Evolutionary conservation across 2,888 invertebrate genomes (phyloP).

Genomic region (Leucophora obtusa): DNA sequence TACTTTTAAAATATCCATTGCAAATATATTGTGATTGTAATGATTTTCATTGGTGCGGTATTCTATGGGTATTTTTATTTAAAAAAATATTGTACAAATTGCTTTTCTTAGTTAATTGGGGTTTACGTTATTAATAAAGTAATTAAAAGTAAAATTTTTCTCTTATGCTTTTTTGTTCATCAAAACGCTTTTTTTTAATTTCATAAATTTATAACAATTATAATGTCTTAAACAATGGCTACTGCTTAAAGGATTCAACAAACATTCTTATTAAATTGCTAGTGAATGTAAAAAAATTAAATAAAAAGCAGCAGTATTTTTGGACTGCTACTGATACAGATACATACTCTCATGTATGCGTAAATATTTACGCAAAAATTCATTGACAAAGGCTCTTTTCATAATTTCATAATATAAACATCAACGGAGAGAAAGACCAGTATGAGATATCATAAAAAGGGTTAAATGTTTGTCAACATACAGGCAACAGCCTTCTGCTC

Average conservation of each 20-base stretch:
- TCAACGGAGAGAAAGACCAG: constrained; percentile 38
- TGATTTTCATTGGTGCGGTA: no score
- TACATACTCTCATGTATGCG: constrained; percentile 54
- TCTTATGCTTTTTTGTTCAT: not conserved
- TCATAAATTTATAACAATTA: constrained; percentile 36
- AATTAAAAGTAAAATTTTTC: not conserved
- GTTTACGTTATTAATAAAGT: not conserved
- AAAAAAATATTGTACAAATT: no score
- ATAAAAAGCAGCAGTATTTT: constrained; percentile 30
- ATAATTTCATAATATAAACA: constrained; percentile 63
- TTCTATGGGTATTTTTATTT: no score
- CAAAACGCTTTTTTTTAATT: not conserved
- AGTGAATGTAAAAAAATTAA: not conserved
- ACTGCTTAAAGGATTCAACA: constrained; percentile 49
- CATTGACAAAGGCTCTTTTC: constrained; percentile 49
- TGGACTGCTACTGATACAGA: constrained; percentile 46
- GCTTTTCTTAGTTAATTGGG: not conserved
- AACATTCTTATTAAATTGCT: constrained; percentile 54
- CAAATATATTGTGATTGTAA: no score
- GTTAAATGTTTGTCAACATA: constrained; percentile 49
- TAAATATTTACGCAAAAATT: constrained; percentile 59
- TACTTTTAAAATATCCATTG: no score
- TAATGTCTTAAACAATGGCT: constrained; percentile 48
- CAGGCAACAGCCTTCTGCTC: constrained; percentile 18
- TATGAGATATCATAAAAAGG: constrained; percentile 2